Conservation (phyloP, 2,113 vertebrate genomes). For the Chroicocephalus ridibundus region DNA sequence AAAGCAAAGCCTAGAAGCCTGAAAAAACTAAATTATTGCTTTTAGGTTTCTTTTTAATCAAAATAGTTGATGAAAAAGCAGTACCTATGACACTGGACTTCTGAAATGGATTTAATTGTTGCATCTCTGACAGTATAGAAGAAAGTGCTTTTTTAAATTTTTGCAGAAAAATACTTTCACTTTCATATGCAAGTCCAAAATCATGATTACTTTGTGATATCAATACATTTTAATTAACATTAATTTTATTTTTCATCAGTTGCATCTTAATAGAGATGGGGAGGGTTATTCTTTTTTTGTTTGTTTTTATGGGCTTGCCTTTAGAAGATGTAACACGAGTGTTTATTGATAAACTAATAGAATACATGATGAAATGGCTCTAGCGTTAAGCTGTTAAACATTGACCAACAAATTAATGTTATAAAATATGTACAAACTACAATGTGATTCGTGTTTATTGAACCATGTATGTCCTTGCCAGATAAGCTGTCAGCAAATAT, state of each 20-base stretch:
- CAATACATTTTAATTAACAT: conserved; percentile 36
- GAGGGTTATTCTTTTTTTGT: neutral
- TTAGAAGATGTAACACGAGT: conserved; percentile 9
- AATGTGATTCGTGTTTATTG: neutral
- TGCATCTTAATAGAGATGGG: neutral
- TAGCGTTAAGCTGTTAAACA: conserved; percentile 6
- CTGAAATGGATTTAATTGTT: neutral
- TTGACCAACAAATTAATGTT: conserved; percentile 58
- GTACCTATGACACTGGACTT: neutral
- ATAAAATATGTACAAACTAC: conserved; percentile 47
- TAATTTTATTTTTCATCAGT: conserved; percentile 16
- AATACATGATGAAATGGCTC: neutral
- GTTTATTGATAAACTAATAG: conserved; percentile 49
- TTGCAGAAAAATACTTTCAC: neutral
- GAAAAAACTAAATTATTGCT: neutral
- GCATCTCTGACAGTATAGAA: neutral
- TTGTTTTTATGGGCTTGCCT: neutral
- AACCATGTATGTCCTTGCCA: neutral
- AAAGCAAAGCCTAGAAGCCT: neutral
- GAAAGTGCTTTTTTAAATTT: neutral
- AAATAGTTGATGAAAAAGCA: neutral
- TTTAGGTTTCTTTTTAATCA: neutral
- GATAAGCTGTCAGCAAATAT: conserved; percentile 49
- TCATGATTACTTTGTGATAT: conserved; percentile 2
- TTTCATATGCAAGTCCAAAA: conserved; percentile 26